phyloP scores from a whole-genome alignment of 2,113 vertebrate species.

The Salvelinus namaycush region DNA sequence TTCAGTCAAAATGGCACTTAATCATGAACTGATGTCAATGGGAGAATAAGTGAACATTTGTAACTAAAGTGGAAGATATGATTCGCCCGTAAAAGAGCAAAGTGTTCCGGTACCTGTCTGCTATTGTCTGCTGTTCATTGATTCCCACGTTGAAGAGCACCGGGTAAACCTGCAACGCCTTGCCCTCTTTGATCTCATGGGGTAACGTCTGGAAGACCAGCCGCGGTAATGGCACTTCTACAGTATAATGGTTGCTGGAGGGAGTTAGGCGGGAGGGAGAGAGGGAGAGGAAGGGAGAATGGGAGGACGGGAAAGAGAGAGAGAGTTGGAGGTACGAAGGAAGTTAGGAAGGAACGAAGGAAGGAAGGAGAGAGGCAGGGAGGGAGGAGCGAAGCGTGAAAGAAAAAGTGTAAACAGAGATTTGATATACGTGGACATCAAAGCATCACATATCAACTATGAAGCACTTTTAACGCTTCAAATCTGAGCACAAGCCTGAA shows the following conservation, averaged over 20 bases:
- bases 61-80: no score
- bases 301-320: not conserved
- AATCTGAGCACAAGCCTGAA: constrained; percentile 20
- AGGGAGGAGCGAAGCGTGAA: not conserved
- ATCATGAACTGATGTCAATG: no score
- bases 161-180: constrained; percentile 83
- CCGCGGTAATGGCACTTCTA: constrained; percentile 89
- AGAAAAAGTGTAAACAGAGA: constrained; percentile 1
- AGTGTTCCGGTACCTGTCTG: constrained; percentile 85
- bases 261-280: constrained; percentile 14
- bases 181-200: constrained; percentile 89
- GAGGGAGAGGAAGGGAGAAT: not conserved
- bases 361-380: constrained; percentile 1
- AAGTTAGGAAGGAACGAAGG: no score
- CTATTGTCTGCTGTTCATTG: constrained; percentile 97
- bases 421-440: not conserved
- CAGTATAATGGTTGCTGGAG: constrained; percentile 85
- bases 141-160: constrained; percentile 97
- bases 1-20: no score
- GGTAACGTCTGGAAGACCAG: constrained; percentile 87
- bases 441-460: not conserved
- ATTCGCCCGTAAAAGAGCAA: no score
- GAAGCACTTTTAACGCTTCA: constrained; percentile 3
- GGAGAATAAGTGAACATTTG: no score
- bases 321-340: not conserved